Percentiles rank a stretch among this genome's conserved stretches.
Evolutionary conservation across 2,888 invertebrate species (phyloP).

Genomic region (Zele albiditarsus): DNA sequence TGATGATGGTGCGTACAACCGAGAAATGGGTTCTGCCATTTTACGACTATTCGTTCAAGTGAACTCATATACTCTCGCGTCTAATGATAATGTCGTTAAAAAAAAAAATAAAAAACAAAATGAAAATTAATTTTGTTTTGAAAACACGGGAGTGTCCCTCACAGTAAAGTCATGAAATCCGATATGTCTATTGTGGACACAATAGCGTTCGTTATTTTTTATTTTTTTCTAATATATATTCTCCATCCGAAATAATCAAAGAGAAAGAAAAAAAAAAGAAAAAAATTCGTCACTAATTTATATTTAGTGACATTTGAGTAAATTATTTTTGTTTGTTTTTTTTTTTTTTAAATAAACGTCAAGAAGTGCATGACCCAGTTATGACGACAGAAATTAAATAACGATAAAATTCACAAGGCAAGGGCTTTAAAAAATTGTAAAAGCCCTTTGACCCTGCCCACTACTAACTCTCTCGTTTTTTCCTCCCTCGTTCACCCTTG

Average conservation of each 20-base stretch:
- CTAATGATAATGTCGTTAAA: constrained; percentile 39
- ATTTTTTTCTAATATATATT: background rate
- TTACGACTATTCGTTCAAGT: background rate
- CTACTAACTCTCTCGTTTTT: background rate
- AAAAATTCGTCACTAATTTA: too few relatives aligned
- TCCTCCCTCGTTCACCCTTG: background rate
- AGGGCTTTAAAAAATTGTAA: background rate
- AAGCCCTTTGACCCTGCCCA: constrained; percentile 1
- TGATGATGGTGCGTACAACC: background rate
- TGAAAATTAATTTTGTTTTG: constrained; percentile 37
- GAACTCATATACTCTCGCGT: constrained; percentile 20
- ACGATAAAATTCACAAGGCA: background rate
- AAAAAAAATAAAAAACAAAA: constrained; percentile 32
- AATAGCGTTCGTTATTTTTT: background rate
- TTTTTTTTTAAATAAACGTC: background rate
- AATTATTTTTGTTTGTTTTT: too few relatives aligned
- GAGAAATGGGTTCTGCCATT: background rate
- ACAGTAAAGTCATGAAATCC: constrained; percentile 35
- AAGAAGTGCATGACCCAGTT: background rate
- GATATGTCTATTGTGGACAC: constrained; percentile 39
- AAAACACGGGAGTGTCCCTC: constrained; percentile 34
- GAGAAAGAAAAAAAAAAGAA: too few relatives aligned
- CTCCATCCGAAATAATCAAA: too few relatives aligned
- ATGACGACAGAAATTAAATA: background rate
- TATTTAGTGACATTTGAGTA: too few relatives aligned